A percentile compares a stretch with the other conserved stretches of the same genome.
Conservation (phyloP, 2,113 vertebrate genomes). For the Ceratotherium simum region DNA sequence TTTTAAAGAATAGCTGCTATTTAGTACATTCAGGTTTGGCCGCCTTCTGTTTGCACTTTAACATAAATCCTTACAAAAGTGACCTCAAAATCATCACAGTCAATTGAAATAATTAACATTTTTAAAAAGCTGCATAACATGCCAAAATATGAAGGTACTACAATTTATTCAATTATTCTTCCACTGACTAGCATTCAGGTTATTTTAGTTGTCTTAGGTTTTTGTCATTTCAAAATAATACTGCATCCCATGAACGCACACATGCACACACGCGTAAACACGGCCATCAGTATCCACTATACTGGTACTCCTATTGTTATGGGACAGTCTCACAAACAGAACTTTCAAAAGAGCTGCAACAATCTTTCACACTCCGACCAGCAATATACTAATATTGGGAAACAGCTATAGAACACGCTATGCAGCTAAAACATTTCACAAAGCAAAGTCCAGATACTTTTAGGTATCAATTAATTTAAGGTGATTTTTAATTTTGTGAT, state of each 20-base stretch:
- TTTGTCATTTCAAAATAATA: neutral
- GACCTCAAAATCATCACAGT: neutral
- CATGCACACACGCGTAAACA: neutral
- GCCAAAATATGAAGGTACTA: neutral
- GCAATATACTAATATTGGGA: neutral
- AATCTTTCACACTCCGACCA: neutral
- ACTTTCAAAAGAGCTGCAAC: neutral
- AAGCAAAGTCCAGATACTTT: neutral
- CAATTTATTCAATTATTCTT: neutral
- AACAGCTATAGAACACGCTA: neutral
- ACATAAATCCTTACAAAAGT: slow-evolving; percentile 48
- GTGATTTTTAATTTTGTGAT: neutral
- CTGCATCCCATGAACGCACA: too few species aligned
- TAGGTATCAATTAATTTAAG: neutral
- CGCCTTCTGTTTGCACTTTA: neutral
- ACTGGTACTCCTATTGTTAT: neutral
- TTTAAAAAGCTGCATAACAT: neutral
- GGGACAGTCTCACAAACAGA: neutral
- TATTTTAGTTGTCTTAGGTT: neutral
- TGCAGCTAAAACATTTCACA: neutral
- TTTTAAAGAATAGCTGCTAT: neutral
- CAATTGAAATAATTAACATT: slow-evolving; percentile 23
- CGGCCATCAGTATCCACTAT: too few species aligned
- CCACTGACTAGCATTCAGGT: neutral
- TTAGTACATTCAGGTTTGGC: neutral